Evolutionary conservation across 37 sponge, comb jelly and placozoan species (phyloP), one percentile per base, ranked within the genome.

Genomic region (Lycopodina hypogea): DNA sequence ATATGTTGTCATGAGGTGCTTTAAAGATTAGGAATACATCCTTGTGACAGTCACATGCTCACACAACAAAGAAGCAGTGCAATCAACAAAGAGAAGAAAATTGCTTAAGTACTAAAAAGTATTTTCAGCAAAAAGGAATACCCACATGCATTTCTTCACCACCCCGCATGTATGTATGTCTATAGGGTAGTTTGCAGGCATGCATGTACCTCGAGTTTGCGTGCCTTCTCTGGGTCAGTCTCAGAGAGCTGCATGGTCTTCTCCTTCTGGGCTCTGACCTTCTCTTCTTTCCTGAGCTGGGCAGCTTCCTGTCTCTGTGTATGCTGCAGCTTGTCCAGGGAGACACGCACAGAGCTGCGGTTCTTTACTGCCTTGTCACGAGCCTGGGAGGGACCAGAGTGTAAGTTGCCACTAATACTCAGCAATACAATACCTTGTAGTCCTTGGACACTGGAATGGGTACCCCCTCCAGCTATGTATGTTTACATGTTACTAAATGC

Each of bases 301-400:
- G 95, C 95, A 28, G 93, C 93, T 86, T 93, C 90, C 56, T 93
- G 90, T 67, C 93, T 34, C 84, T 93, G 90, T 21, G 72, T 37
- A 55, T 93, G 93, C 32, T 74, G 73, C 68, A 84, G 72, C 75
- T 89, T 93, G 45, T 83, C 70, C 34, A 75, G 34, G n/a, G 42
- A 53, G 17, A 79, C 77, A 34, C 75, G 68, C 18, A 93, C 90
- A 59, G 52, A 62, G 1, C 37, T 41, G 8, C 93, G 52, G 40
- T 82, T 76, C 72, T 83, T 89, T 28, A 37, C 14, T 14, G 84
- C 93, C 48, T 89, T 93, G 30, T 89, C 87, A 19, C 69, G 74
- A 2, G 57, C 90, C 93, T 93, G 76, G 24, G 3, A 26, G 24
- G 50, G n/a, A n/a, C n/a, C n/a, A n/a, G n/a, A n/a, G n/a, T n/a